Evolutionary conservation across 1,140 invertebrate species (phyloP).

Genomic region (Nasonia longicornis): DNA sequence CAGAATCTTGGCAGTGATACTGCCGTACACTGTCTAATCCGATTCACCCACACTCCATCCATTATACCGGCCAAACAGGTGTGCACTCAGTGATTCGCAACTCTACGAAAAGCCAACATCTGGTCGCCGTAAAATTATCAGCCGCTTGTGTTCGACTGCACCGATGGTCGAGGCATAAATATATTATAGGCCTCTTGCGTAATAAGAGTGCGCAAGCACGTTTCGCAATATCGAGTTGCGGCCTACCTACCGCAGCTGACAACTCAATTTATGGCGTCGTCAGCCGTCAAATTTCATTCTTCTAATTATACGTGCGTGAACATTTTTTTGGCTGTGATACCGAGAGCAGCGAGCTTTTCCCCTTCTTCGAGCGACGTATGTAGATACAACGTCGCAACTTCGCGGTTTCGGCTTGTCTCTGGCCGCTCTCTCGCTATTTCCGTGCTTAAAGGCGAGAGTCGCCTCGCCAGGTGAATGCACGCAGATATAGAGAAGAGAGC

Average conservation of each 20-base stretch:
- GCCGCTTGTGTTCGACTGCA: neutral
- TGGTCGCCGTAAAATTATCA: conserved; percentile 9
- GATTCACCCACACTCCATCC: conserved; percentile 61
- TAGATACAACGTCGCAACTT: neutral
- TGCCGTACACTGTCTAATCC: conserved; percentile 30
- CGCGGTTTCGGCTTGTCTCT: neutral
- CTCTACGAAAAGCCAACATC: neutral
- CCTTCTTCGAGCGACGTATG: neutral
- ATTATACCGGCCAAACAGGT: conserved; percentile 60
- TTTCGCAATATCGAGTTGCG: conserved; percentile 12
- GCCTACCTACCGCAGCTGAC: neutral
- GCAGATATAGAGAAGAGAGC: neutral
- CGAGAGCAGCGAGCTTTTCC: neutral
- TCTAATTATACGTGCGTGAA: neutral
- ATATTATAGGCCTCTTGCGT: neutral
- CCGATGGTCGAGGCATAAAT: neutral
- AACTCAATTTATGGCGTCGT: conserved; percentile 20
- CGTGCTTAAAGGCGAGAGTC: neutral
- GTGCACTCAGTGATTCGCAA: conserved; percentile 52
- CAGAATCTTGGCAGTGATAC: conserved; percentile 59
- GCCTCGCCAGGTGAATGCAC: neutral
- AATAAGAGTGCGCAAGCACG: neutral
- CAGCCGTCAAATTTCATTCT: conserved; percentile 18
- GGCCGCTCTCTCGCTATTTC: neutral
- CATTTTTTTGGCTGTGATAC: conserved; percentile 19